Evolutionary conservation across 1,140 invertebrate species (phyloP).

Genomic region (Heliconius melpomene): DNA sequence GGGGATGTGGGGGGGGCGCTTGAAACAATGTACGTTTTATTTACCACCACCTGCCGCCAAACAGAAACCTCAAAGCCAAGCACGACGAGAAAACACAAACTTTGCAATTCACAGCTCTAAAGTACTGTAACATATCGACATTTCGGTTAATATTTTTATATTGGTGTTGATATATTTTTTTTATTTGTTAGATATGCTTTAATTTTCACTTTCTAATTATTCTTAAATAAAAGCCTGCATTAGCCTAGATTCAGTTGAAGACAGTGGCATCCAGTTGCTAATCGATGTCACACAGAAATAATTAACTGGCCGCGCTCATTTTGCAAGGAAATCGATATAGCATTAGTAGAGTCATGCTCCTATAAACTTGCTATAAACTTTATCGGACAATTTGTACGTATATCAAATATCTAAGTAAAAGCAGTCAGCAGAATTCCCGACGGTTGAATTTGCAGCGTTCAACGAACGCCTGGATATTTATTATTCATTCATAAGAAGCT

Average conservation of each 20-base stretch:
- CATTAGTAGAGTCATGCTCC: background rate
- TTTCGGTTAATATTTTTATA: background rate
- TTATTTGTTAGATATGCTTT: background rate
- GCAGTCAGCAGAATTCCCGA: constrained; percentile 43
- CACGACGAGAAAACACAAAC: constrained; percentile 30
- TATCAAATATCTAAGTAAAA: constrained; percentile 21
- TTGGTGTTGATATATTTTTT: background rate
- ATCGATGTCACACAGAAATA: background rate
- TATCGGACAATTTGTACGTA: background rate
- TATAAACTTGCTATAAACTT: background rate
- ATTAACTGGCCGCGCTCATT: background rate
- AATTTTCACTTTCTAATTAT: background rate
- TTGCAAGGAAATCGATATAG: background rate
- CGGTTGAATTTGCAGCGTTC: constrained; percentile 50
- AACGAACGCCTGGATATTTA: constrained; percentile 55
- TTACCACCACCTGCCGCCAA: constrained; percentile 43
- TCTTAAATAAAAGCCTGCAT: background rate
- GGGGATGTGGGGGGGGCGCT: constrained; percentile 24
- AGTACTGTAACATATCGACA: background rate
- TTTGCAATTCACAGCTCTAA: background rate
- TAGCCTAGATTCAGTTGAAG: background rate
- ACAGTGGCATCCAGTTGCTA: background rate
- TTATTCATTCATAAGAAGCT: constrained; percentile 71
- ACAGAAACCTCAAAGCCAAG: constrained; percentile 32
- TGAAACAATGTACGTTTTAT: constrained; percentile 56